Evolutionary conservation across 2,888 invertebrate genomes (phyloP).

Genomic region (Exephanes ischioxanthus): DNA sequence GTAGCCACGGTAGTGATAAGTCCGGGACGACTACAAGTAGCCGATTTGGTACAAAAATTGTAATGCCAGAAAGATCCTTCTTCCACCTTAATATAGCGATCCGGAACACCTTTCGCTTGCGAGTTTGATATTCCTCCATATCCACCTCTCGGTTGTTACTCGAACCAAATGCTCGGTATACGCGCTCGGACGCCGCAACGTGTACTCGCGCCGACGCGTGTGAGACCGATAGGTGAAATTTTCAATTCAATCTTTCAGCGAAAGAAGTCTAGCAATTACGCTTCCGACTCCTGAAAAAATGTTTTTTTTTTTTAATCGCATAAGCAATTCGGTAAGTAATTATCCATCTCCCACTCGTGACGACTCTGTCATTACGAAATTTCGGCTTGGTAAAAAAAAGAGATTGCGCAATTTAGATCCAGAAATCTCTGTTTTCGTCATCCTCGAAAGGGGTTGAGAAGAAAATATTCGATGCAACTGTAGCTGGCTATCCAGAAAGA

Average conservation of each 20-base stretch:
- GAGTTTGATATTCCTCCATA: no score
- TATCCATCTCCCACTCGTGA: background rate
- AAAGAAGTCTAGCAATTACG: background rate
- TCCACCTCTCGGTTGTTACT: no score
- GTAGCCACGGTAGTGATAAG: no score
- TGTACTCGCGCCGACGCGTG: background rate
- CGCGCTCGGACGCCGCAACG: background rate
- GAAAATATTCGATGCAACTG: constrained; percentile 42
- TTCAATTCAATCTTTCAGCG: background rate
- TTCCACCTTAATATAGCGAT: no score
- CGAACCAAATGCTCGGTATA: no score
- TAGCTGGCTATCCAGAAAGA: constrained; percentile 30
- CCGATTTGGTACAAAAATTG: no score
- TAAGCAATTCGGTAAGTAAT: background rate
- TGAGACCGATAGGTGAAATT: background rate
- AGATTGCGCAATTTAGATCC: background rate
- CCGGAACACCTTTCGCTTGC: no score
- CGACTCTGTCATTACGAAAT: no score
- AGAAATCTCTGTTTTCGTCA: background rate
- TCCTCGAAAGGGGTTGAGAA: constrained; percentile 6
- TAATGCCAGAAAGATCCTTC: no score
- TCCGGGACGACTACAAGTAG: no score
- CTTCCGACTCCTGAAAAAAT: no score
- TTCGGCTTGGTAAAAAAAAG: background rate
- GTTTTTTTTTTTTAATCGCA: background rate